Evolutionary conservation across 2,113 vertebrate genomes (phyloP).

Genomic region (Atherinomorus stipes): DNA sequence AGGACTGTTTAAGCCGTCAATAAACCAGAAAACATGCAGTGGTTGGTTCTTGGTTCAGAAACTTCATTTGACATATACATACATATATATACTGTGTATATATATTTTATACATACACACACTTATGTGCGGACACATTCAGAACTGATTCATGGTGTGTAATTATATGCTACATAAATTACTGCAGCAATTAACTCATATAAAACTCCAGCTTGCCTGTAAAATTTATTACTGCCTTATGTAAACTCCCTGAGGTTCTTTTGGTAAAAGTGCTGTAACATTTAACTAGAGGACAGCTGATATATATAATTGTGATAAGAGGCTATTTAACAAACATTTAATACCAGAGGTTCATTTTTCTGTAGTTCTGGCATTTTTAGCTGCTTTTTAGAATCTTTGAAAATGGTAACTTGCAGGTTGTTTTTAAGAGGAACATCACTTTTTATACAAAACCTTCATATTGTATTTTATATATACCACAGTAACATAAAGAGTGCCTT

Average conservation of each 20-base stretch:
- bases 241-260: neutral
- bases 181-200: neutral
- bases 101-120: too few species aligned
- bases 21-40: too few species aligned
- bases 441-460: neutral
- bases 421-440: constrained; percentile 1
- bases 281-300: neutral
- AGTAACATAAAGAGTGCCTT: neutral
- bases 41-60: too few species aligned
- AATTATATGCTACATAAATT: constrained; percentile 1
- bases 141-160: neutral
- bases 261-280: neutral
- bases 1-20: too few species aligned
- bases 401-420: constrained; percentile 17
- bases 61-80: too few species aligned
- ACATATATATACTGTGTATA: too few species aligned
- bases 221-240: constrained; percentile 3
- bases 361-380: neutral
- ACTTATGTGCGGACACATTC: neutral
- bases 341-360: neutral
- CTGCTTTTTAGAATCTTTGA: constrained; percentile 3
- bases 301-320: neutral
- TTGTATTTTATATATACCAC: constrained; percentile 7
- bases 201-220: neutral
- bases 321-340: neutral